phyloP scores from a whole-genome alignment of 2,797 vertebrate genomes.

The Pipistrellus kuhlii region DNA sequence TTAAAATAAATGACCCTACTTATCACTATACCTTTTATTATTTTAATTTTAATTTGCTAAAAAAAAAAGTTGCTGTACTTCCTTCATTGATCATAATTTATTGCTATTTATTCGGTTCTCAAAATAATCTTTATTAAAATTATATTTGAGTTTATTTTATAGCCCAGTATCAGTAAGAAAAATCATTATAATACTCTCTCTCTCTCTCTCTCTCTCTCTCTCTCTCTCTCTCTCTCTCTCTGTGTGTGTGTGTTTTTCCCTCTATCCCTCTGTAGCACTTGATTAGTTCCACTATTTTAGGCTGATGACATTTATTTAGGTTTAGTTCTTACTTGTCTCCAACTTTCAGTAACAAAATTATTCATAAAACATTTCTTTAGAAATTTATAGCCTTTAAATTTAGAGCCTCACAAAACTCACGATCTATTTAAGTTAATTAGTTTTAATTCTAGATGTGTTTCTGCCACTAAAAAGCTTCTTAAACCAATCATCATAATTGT shows the following conservation, averaged over 20 bases:
- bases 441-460: conserved; percentile 58
- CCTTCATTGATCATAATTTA: not conserved
- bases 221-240: not conserved
- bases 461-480: conserved; percentile 50
- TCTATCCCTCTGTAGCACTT: conserved; percentile 44
- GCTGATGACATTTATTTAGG: conserved; percentile 35
- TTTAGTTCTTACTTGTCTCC: conserved; percentile 65
- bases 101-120: not conserved
- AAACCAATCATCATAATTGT: conserved; percentile 18
- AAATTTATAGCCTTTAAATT: conserved; percentile 59
- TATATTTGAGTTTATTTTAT: conserved; percentile 23
- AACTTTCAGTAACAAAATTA: conserved; percentile 49
- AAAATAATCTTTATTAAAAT: conserved; percentile 26
- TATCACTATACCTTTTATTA: conserved; percentile 23
- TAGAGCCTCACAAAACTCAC: conserved; percentile 33
- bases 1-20: conserved; percentile 44
- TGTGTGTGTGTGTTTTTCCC: too few relatives aligned
- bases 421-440: conserved; percentile 56
- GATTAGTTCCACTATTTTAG: conserved; percentile 63
- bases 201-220: not conserved
- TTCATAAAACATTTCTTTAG: conserved; percentile 59
- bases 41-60: conserved; percentile 25
- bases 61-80: not conserved
- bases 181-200: not conserved
- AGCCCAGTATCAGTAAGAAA: not conserved